phyloP scores from a whole-genome alignment of 2,888 invertebrate genomes.

The Drosophila neutralis region DNA sequence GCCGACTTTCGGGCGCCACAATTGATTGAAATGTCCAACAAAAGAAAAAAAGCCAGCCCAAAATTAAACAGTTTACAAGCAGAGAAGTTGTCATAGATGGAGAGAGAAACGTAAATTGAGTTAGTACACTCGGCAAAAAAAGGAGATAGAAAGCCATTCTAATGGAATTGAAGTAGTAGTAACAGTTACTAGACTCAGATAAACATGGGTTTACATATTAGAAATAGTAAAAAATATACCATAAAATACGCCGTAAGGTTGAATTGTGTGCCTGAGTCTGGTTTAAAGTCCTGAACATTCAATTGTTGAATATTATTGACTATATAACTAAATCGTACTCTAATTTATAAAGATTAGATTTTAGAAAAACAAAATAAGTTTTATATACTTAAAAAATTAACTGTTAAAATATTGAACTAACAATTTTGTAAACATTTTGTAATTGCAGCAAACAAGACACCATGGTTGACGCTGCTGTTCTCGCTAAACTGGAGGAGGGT shows the following conservation, averaged over 20 bases:
- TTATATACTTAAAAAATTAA: not conserved
- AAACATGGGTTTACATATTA: fast-evolving
- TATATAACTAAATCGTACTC: not conserved
- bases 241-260: not conserved
- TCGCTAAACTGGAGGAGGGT: conserved; percentile 96
- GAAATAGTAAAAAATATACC: not conserved
- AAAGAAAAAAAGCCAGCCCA: not conserved
- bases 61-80: not conserved
- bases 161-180: not conserved
- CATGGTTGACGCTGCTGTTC: conserved; percentile 96
- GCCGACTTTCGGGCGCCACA: conserved; percentile 62
- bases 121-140: not conserved
- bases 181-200: not conserved
- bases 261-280: not conserved
- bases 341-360: not conserved
- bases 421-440: not conserved
- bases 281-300: not conserved
- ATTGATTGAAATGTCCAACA: conserved; percentile 7
- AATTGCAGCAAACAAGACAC: conserved; percentile 88
- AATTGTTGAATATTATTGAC: too few relatives aligned
- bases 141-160: not conserved
- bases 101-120: not conserved
- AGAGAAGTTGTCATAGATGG: not conserved
- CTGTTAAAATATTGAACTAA: conserved; percentile 13
- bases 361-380: not conserved